Evolutionary conservation across 2,888 invertebrate genomes (phyloP).

Genomic region (Liodrosophila aerea): DNA sequence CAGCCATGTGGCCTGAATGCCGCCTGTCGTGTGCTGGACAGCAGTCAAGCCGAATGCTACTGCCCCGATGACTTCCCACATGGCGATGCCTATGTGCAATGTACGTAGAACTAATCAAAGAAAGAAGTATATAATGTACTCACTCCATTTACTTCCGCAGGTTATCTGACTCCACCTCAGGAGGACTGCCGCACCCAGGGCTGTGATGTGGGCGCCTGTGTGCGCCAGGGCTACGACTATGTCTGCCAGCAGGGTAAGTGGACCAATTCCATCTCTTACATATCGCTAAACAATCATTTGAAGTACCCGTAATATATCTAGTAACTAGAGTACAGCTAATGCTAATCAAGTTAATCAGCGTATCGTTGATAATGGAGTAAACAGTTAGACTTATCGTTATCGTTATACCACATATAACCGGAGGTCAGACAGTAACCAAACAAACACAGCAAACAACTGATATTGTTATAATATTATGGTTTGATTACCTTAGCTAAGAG

Average conservation of each 20-base stretch:
- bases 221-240: constrained; percentile 92
- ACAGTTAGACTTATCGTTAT: constrained; percentile 43
- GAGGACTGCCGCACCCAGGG: constrained; percentile 92
- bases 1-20: constrained; percentile 92
- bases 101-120: constrained; percentile 84
- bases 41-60: constrained; percentile 89
- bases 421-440: constrained; percentile 67
- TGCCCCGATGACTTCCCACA: constrained; percentile 92
- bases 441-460: constrained; percentile 26
- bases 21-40: constrained; percentile 88
- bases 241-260: constrained; percentile 84
- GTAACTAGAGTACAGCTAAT: constrained; percentile 51
- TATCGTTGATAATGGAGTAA: constrained; percentile 48
- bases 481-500: constrained; percentile 62
- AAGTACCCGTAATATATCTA: constrained; percentile 22
- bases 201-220: constrained; percentile 92
- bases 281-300: constrained; percentile 7
- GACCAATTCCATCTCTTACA: constrained; percentile 22
- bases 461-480: constrained; percentile 63
- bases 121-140: too few relatives aligned
- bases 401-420: constrained; percentile 46
- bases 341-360: constrained; percentile 65
- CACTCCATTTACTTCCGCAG: constrained; percentile 40
- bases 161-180: constrained; percentile 81
- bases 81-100: constrained; percentile 93